These are phyloP conservation scores for Trissolcus basalis DNA, from an alignment of 1,140 invertebrate genomes.

Conservation along the genomic window DNA sequence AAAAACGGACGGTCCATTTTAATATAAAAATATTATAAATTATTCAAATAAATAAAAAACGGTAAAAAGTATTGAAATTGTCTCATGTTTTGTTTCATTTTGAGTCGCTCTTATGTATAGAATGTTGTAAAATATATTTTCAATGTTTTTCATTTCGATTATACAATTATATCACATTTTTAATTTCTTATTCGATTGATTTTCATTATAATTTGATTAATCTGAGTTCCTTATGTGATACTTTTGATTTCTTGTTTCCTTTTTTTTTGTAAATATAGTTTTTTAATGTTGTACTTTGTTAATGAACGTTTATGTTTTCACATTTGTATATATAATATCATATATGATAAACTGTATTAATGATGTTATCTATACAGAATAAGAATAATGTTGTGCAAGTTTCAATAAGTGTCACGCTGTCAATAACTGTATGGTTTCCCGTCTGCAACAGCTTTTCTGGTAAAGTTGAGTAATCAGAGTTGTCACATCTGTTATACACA, in stretches of 20 bases:
- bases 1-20: too few relatives aligned
- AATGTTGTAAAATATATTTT: background rate
- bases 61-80: too few relatives aligned
- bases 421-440: slow-evolving; percentile 59
- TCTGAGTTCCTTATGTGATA: slow-evolving; percentile 44
- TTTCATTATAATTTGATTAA: slow-evolving; percentile 18
- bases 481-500: slow-evolving; percentile 17
- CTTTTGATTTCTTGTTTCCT: slow-evolving; percentile 37
- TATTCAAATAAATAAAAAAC: too few relatives aligned
- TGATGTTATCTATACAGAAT: too few relatives aligned
- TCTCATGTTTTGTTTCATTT: too few relatives aligned
- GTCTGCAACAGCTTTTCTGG: slow-evolving; percentile 49
- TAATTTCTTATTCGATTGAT: background rate
- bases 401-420: slow-evolving; percentile 51
- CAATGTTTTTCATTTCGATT: background rate
- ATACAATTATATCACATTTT: background rate
- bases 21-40: too few relatives aligned
- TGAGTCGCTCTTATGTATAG: too few relatives aligned
- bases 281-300: slow-evolving; percentile 9
- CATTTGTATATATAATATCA: too few relatives aligned
- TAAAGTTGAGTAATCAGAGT: slow-evolving; percentile 48
- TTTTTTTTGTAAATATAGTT: slow-evolving; percentile 5
- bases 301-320: too few relatives aligned
- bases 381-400: slow-evolving; percentile 16
- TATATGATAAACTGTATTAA: background rate